Conservation (phyloP, 2,888 invertebrate genomes). For the Gnatocerus cornutus region DNA sequence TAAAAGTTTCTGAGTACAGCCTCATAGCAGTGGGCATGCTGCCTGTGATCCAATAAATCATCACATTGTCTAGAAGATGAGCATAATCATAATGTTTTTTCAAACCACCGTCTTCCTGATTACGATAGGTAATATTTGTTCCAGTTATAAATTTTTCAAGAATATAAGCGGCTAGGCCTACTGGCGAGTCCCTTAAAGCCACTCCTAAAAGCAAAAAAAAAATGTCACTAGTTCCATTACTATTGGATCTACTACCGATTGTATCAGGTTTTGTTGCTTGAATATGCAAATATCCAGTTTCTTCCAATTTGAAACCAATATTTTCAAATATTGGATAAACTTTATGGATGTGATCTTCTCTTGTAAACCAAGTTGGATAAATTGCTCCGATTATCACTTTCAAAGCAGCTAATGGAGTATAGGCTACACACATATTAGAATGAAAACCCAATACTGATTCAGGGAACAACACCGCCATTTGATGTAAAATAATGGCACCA, state of each 20-base stretch:
- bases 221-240: not conserved
- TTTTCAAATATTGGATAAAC: constrained; percentile 73
- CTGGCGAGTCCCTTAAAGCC: constrained; percentile 83
- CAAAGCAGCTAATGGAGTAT: constrained; percentile 65
- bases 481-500: constrained; percentile 79
- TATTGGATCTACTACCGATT: constrained; percentile 75
- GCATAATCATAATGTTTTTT: constrained; percentile 79
- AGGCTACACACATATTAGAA: constrained; percentile 76
- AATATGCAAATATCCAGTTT: constrained; percentile 81
- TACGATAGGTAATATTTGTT: constrained; percentile 75
- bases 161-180: constrained; percentile 91
- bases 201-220: constrained; percentile 72
- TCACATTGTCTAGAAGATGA: constrained; percentile 83
- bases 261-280: constrained; percentile 95
- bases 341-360: constrained; percentile 70
- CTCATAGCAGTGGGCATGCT: constrained; percentile 83
- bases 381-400: constrained; percentile 70
- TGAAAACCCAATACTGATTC: constrained; percentile 75
- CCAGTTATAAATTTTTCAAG: constrained; percentile 90
- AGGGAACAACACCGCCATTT: constrained; percentile 79
- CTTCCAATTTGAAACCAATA: constrained; percentile 69
- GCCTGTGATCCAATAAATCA: constrained; percentile 86
- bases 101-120: constrained; percentile 79
- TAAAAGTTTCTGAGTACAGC: constrained; percentile 80
- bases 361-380: constrained; percentile 73